These are phyloP conservation scores for Carcinoscorpius rotundicauda DNA, from an alignment of 1,140 invertebrate species.

Conservation along the genomic window DNA sequence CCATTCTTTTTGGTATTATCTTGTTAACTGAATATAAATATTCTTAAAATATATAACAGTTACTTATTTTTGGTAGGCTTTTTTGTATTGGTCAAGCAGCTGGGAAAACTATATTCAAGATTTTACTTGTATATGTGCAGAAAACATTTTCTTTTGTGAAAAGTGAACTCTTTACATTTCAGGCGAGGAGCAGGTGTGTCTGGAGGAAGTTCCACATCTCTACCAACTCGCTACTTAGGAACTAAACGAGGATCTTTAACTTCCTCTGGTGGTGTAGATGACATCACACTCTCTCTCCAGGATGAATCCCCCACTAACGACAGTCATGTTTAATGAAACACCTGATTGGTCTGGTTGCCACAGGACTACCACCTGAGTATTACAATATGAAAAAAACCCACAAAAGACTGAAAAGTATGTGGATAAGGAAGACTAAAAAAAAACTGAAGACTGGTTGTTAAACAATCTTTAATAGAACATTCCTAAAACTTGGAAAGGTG, in stretches of 20 bases:
- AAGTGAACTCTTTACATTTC: neutral
- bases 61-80: neutral
- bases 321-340: slow-evolving; percentile 15
- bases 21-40: neutral
- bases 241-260: slow-evolving; percentile 22
- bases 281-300: slow-evolving; percentile 15
- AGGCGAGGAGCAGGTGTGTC: slow-evolving; percentile 22
- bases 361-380: too few relatives aligned
- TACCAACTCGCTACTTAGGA: slow-evolving; percentile 13
- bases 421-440: too few relatives aligned
- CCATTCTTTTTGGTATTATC: neutral
- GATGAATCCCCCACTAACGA: slow-evolving; percentile 24
- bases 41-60: neutral
- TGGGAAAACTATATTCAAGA: neutral
- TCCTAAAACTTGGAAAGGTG: too few relatives aligned
- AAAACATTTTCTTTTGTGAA: slow-evolving; percentile 6
- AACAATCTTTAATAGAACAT: too few relatives aligned
- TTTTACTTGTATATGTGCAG: neutral
- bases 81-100: neutral
- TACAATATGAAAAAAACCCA: too few relatives aligned
- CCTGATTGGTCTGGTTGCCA: too few relatives aligned
- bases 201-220: slow-evolving; percentile 7
- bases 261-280: slow-evolving; percentile 20
- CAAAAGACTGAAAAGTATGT: too few relatives aligned
- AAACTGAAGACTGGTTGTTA: too few relatives aligned